These are phyloP conservation scores for Potamilus streckersoni DNA, from an alignment of 1,140 invertebrate genomes.

Conservation along the genomic window DNA sequence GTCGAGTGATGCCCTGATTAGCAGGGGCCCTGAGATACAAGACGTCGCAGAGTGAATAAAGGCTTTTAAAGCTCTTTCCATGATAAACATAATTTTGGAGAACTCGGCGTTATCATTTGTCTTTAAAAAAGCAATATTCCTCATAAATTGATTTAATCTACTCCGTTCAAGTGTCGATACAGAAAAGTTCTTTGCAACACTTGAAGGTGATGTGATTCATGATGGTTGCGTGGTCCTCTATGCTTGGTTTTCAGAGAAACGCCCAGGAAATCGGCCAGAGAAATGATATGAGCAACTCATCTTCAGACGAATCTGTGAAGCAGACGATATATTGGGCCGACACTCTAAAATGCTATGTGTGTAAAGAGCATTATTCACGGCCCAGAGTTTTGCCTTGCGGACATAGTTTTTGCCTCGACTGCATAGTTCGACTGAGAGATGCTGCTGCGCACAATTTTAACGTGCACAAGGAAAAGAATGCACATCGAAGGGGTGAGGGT, in stretches of 20 bases:
- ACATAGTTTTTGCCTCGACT: slow-evolving; percentile 18
- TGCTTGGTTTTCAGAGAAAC: not conserved
- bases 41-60: no score
- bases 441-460: slow-evolving; percentile 20
- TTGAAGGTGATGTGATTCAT: no score
- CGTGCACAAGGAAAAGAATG: slow-evolving; percentile 18
- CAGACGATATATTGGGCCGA: slow-evolving; percentile 13
- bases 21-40: no score
- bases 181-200: no score
- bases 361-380: slow-evolving; percentile 8
- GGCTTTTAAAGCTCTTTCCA: no score
- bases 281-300: slow-evolving; percentile 13
- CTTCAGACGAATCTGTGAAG: slow-evolving; percentile 14
- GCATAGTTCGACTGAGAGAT: slow-evolving; percentile 7
- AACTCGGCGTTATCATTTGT: no score
- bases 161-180: no score
- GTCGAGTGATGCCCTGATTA: no score
- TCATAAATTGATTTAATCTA: no score
- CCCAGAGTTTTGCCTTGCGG: slow-evolving; percentile 27
- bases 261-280: no score
- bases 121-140: no score
- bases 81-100: no score
- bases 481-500: slow-evolving; percentile 27
- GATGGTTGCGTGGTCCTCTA: slow-evolving; percentile 23
- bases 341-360: slow-evolving; percentile 21